A percentile compares a stretch with the other conserved stretches of the same genome.
Evolutionary conservation across 2,888 invertebrate genomes (phyloP).

Genomic region (Griposia aprilina): DNA sequence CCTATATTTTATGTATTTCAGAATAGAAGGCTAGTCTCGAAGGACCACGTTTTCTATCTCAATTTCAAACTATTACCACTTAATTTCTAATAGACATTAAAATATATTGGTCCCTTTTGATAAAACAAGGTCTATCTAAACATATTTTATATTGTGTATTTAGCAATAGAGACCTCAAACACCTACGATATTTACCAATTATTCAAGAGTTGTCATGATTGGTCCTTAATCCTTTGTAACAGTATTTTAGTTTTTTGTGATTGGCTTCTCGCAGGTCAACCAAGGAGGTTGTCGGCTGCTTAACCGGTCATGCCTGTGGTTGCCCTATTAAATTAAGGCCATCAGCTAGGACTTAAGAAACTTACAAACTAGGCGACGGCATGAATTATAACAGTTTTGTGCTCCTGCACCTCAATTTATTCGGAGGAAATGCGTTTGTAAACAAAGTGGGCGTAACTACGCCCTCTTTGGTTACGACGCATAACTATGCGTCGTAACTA

Average conservation of each 20-base stretch:
- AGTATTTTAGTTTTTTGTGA: too few relatives aligned
- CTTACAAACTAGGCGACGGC: too few relatives aligned
- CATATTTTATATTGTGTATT: neutral
- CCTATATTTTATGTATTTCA: slow-evolving; percentile 1
- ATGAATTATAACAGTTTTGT: too few relatives aligned
- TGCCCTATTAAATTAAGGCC: too few relatives aligned
- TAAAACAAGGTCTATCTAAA: neutral
- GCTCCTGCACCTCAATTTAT: slow-evolving; percentile 6
- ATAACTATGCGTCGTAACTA: slow-evolving; percentile 1
- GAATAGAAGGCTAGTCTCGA: neutral
- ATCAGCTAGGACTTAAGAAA: too few relatives aligned
- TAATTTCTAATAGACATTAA: neutral
- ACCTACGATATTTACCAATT: neutral
- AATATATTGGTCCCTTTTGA: neutral
- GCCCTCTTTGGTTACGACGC: too few relatives aligned
- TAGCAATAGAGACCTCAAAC: neutral
- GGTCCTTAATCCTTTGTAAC: neutral
- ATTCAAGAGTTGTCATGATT: slow-evolving; percentile 3
- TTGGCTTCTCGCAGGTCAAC: too few relatives aligned
- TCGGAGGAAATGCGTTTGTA: slow-evolving; percentile 7
- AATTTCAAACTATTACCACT: slow-evolving; percentile 1
- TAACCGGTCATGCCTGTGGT: too few relatives aligned
- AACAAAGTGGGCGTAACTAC: slow-evolving; percentile 16
- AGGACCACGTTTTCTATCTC: slow-evolving; percentile 9
- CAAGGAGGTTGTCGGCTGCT: too few relatives aligned